These are phyloP conservation scores for Hydrolagus affinis DNA, from an alignment of 2,113 vertebrate genomes.

Conservation along the genomic window DNA sequence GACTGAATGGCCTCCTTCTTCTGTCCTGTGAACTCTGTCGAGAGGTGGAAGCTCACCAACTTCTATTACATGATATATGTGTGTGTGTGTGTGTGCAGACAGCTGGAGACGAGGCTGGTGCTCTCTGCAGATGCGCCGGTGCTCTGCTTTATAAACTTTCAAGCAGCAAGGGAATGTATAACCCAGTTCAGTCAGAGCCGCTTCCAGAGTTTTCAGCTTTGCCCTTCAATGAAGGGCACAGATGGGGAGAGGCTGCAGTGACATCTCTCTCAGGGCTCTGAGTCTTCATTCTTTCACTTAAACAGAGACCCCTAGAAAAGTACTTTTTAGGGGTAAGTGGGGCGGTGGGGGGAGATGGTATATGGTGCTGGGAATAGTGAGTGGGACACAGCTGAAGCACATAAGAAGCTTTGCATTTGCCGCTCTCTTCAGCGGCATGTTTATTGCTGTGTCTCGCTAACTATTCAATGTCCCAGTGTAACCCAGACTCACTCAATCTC, in stretches of 20 bases:
- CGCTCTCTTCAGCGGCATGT: background rate
- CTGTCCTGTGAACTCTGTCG: no score
- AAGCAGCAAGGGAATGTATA: background rate
- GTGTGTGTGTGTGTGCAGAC: background rate
- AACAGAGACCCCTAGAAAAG: background rate
- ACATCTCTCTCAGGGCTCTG: background rate
- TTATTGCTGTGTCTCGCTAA: background rate
- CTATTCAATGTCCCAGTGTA: conserved; percentile 13
- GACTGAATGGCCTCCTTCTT: no score
- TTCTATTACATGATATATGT: no score
- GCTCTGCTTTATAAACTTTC: background rate
- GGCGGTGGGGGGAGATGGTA: background rate
- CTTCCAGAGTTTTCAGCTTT: background rate
- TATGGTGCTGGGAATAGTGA: background rate
- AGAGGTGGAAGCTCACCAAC: no score
- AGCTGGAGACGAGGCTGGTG: background rate
- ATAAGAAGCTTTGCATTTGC: background rate
- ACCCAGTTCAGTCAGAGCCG: conserved; percentile 15
- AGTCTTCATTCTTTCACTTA: background rate
- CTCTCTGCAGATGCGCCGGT: background rate
- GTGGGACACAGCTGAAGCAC: background rate
- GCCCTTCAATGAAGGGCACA: conserved; percentile 22
- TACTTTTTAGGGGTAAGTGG: background rate
- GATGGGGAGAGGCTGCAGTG: background rate
- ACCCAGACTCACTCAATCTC: background rate